phyloP scores from a whole-genome alignment of 1,140 invertebrate genomes.

The Nymphalis io region DNA sequence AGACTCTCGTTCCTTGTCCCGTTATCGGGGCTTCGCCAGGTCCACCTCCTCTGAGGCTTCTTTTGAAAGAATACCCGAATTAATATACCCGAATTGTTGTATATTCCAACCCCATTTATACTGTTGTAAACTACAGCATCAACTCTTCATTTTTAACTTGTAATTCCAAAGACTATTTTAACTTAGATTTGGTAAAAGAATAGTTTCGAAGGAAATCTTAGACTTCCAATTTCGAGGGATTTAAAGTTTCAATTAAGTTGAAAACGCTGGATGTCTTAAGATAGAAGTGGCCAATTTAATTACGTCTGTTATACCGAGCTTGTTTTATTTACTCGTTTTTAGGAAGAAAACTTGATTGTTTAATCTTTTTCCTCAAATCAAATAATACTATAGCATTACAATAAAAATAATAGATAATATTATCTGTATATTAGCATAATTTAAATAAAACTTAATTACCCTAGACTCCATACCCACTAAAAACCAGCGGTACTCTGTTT shows the following conservation, averaged over 20 bases:
- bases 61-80: too few relatives aligned
- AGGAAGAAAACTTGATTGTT: background rate
- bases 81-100: too few relatives aligned
- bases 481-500: too few relatives aligned
- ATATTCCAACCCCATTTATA: too few relatives aligned
- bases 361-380: background rate
- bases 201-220: constrained; percentile 15
- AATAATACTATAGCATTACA: background rate
- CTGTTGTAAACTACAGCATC: background rate
- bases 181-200: constrained; percentile 9
- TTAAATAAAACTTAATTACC: too few relatives aligned
- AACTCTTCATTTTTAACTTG: background rate
- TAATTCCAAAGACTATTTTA: background rate
- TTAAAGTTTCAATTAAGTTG: constrained; percentile 25
- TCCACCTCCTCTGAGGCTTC: too few relatives aligned
- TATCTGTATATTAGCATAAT: too few relatives aligned
- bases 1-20: too few relatives aligned
- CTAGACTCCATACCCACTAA: too few relatives aligned
- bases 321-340: background rate
- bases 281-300: constrained; percentile 22
- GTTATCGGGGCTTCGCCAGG: too few relatives aligned
- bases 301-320: constrained; percentile 4
- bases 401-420: too few relatives aligned
- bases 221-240: constrained; percentile 22
- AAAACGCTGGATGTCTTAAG: constrained; percentile 13